Evolutionary conservation across 2,888 invertebrate species (phyloP).

Genomic region (Anthophora plumipes): DNA sequence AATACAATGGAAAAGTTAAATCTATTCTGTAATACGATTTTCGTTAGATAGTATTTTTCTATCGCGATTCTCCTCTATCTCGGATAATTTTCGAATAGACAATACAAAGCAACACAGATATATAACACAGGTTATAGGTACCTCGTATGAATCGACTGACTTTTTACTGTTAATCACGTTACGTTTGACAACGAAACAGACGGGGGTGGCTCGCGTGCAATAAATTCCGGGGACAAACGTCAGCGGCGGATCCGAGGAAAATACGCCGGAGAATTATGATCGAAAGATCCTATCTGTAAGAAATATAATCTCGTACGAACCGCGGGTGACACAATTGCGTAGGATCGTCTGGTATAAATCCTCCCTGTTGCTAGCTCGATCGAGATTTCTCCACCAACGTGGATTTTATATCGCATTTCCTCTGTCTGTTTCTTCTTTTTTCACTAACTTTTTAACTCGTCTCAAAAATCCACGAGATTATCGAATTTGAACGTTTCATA

Average conservation of each 20-base stretch:
- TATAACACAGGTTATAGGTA: no score
- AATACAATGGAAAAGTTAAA: no score
- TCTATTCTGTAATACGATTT: no score
- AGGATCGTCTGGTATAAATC: conserved; percentile 8
- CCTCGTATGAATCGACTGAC: not conserved
- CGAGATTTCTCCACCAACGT: not conserved
- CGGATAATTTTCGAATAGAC: no score
- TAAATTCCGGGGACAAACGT: conserved; percentile 5
- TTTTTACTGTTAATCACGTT: not conserved
- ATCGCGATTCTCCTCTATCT: no score
- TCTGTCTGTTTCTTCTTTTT: not conserved
- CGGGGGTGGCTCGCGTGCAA: not conserved
- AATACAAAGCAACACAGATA: no score
- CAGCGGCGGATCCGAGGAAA: conserved; percentile 1
- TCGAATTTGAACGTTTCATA: conserved; percentile 7
- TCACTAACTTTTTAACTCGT: not conserved
- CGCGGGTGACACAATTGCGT: conserved; percentile 19
- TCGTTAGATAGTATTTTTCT: no score
- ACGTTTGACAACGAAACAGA: not conserved
- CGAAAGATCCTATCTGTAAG: conserved; percentile 16
- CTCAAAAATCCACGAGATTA: conserved; percentile 4
- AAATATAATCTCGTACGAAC: conserved; percentile 28
- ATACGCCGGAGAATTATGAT: conserved; percentile 23
- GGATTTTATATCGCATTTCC: conserved; percentile 4
- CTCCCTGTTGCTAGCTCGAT: not conserved